A percentile compares a stretch with the other conserved stretches of the same genome.
Evolutionary conservation across 35 echinoderm and acorn worm species (phyloP).

Genomic region (Apostichopus japonicus): DNA sequence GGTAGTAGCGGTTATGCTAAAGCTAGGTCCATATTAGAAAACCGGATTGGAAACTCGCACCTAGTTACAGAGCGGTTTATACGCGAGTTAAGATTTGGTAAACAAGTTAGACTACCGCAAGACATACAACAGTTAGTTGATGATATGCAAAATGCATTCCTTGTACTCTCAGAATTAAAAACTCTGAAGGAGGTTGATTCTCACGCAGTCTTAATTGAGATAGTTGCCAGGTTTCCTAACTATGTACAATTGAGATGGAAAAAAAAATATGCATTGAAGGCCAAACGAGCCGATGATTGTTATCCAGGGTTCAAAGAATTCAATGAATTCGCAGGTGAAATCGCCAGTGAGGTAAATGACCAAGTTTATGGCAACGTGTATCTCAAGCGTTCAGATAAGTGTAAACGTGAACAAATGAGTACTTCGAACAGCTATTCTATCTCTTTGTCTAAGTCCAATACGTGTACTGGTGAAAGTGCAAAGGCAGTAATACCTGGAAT

Average conservation of each 20-base stretch:
- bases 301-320: constrained; percentile 54
- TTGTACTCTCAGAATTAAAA: constrained; percentile 43
- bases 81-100: constrained; percentile 32
- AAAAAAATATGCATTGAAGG: constrained; percentile 25
- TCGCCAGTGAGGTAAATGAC: constrained; percentile 12
- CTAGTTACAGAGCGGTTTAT: constrained; percentile 39
- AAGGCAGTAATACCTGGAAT: background rate
- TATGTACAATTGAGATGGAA: constrained; percentile 58
- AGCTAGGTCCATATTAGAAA: constrained; percentile 16
- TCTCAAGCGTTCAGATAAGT: no score
- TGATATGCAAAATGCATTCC: constrained; percentile 51
- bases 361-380: constrained; percentile 8
- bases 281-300: constrained; percentile 11
- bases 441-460: background rate
- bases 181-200: constrained; percentile 55
- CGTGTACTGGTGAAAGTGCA: background rate
- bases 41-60: constrained; percentile 44
- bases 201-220: constrained; percentile 39
- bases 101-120: constrained; percentile 20
- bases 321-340: constrained; percentile 24
- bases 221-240: constrained; percentile 41
- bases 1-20: constrained; percentile 28
- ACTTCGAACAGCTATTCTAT: background rate
- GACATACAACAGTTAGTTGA: constrained; percentile 57
- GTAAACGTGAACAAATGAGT: background rate